Conservation (phyloP, 1,140 invertebrate species). For the Drosophila seguyi region DNA sequence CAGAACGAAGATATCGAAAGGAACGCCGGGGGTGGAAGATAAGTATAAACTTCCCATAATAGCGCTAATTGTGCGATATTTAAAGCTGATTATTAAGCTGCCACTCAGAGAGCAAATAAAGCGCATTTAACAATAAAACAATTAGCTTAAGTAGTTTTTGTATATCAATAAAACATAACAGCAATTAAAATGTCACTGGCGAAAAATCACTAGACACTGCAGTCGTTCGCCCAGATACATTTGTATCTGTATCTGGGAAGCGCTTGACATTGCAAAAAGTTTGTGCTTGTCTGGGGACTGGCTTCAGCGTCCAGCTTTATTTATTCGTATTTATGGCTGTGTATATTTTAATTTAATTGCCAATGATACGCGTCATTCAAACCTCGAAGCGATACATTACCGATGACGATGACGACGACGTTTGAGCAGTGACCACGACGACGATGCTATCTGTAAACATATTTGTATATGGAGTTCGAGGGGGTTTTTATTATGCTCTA, state of each 20-base stretch:
- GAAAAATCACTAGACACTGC: constrained; percentile 65
- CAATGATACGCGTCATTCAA: constrained; percentile 81
- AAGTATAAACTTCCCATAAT: constrained; percentile 67
- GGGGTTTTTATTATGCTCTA: constrained; percentile 2
- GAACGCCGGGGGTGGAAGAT: background rate
- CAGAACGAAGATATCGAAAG: constrained; percentile 14
- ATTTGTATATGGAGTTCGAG: constrained; percentile 11
- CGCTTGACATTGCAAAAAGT: constrained; percentile 67
- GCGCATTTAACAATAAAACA: constrained; percentile 81
- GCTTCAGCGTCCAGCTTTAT: constrained; percentile 37
- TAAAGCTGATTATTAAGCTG: constrained; percentile 80
- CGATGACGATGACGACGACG: constrained; percentile 41
- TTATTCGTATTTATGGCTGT: constrained; percentile 47
- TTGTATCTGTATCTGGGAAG: constrained; percentile 25
- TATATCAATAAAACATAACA: constrained; percentile 83
- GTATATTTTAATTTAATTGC: constrained; percentile 81
- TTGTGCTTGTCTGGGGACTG: constrained; percentile 28
- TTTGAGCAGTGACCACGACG: constrained; percentile 50
- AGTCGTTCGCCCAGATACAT: constrained; percentile 26
- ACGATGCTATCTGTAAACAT: constrained; percentile 34
- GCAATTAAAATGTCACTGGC: constrained; percentile 82
- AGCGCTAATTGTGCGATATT: constrained; percentile 77
- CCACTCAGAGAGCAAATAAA: constrained; percentile 72
- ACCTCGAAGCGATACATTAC: constrained; percentile 74
- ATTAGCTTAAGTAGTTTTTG: constrained; percentile 81